phyloP scores from a whole-genome alignment of 2,888 invertebrate genomes.

The Polydesmus complanatus region DNA sequence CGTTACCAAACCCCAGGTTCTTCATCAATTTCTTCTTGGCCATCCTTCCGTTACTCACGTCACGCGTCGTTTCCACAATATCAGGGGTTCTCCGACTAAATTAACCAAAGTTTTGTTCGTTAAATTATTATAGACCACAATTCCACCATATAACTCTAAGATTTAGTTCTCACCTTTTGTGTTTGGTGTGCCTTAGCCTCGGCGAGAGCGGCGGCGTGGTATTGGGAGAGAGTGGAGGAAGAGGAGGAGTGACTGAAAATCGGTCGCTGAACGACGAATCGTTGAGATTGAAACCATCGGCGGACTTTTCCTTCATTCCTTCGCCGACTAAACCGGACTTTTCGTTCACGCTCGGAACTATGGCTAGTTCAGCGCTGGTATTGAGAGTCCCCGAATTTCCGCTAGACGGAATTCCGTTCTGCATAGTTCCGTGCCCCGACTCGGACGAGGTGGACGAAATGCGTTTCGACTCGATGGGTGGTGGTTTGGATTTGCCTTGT shows the following conservation, averaged over 20 bases:
- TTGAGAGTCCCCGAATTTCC: constrained; percentile 21
- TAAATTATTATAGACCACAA: too few species aligned
- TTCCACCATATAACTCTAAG: too few species aligned
- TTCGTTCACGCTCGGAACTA: neutral
- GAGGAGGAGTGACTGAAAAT: constrained; percentile 22
- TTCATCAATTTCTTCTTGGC: neutral
- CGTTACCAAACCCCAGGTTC: neutral
- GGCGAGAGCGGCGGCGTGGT: constrained; percentile 18
- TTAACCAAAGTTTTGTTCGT: neutral
- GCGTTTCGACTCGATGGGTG: neutral
- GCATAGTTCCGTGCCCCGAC: constrained; percentile 24
- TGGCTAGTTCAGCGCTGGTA: constrained; percentile 21
- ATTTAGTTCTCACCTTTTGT: too few species aligned
- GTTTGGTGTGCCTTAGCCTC: neutral
- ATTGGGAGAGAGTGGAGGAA: constrained; percentile 22
- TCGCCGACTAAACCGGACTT: neutral
- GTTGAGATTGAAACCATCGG: neutral
- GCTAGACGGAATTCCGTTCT: constrained; percentile 19
- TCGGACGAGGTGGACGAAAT: constrained; percentile 21
- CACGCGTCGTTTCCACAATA: constrained; percentile 13
- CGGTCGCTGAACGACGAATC: constrained; percentile 21
- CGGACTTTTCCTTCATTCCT: neutral
- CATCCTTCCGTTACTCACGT: constrained; percentile 1
- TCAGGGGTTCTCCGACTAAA: constrained; percentile 9
- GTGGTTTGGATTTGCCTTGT: neutral